These are phyloP conservation scores for Pheosia tremula DNA, from an alignment of 2,888 invertebrate species.

Conservation along the genomic window DNA sequence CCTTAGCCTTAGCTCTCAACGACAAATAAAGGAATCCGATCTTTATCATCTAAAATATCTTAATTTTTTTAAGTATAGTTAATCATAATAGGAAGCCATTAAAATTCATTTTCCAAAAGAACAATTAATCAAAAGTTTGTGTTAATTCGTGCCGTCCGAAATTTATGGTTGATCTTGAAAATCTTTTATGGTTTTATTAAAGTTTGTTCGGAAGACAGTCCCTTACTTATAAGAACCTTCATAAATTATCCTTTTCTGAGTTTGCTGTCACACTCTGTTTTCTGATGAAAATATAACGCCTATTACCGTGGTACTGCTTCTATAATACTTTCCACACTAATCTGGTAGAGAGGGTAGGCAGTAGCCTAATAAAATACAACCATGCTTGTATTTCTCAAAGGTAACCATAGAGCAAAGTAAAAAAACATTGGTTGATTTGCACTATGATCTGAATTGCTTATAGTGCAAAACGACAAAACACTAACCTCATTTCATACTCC, in stretches of 20 bases:
- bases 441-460: too few species aligned
- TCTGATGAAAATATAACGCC: neutral
- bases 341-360: too few species aligned
- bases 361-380: too few species aligned
- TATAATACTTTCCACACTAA: neutral
- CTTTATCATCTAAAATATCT: too few species aligned
- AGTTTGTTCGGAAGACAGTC: conserved; percentile 19
- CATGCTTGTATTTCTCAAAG: too few species aligned
- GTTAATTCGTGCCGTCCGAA: conserved; percentile 27
- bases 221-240: conserved; percentile 1
- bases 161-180: conserved; percentile 44
- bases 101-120: conserved; percentile 19
- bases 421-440: too few species aligned
- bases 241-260: conserved; percentile 4
- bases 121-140: conserved; percentile 38
- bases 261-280: neutral
- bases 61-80: conserved; percentile 22
- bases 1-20: too few species aligned
- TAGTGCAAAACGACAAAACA: too few species aligned
- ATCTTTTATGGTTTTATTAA: conserved; percentile 36
- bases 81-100: conserved; percentile 54
- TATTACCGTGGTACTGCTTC: neutral
- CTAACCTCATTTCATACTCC: too few species aligned
- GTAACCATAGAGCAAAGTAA: too few species aligned
- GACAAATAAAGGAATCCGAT: too few species aligned